Conservation (phyloP, 2,797 vertebrate genomes). For the Catharus ustulatus region DNA sequence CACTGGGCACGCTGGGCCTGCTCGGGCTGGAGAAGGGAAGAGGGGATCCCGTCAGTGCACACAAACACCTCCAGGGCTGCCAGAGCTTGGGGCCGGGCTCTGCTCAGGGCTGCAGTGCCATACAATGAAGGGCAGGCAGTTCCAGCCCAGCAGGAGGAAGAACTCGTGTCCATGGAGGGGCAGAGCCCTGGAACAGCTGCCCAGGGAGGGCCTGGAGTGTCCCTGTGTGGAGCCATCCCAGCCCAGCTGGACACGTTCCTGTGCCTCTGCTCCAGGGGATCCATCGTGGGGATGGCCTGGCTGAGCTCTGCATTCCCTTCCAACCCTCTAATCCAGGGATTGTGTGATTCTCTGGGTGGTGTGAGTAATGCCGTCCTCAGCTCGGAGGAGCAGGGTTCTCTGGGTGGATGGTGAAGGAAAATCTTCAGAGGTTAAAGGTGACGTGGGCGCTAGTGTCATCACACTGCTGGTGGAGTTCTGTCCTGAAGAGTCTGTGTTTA, state of each 20-base stretch:
- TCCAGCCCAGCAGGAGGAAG: not conserved
- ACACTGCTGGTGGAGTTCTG: fast-evolving
- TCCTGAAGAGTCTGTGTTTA: not conserved
- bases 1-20: not conserved
- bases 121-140: fast-evolving
- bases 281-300: fast-evolving
- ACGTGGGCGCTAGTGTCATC: not conserved
- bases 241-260: not conserved
- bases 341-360: not conserved
- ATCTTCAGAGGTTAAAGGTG: too few species aligned
- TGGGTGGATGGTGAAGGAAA: not conserved
- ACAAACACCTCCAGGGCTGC: not conserved
- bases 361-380: not conserved
- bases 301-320: not conserved
- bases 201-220: not conserved
- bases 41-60: not conserved
- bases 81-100: not conserved
- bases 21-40: not conserved
- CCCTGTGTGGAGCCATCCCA: not conserved
- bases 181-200: not conserved
- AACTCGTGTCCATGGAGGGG: not conserved
- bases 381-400: not conserved
- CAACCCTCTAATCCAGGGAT: not conserved
- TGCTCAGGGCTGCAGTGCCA: not conserved
- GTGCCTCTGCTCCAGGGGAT: not conserved